Evolutionary conservation across 2,888 invertebrate species (phyloP), one percentile per base, ranked within the genome.

Genomic region (Ormyrus nitidulus): DNA sequence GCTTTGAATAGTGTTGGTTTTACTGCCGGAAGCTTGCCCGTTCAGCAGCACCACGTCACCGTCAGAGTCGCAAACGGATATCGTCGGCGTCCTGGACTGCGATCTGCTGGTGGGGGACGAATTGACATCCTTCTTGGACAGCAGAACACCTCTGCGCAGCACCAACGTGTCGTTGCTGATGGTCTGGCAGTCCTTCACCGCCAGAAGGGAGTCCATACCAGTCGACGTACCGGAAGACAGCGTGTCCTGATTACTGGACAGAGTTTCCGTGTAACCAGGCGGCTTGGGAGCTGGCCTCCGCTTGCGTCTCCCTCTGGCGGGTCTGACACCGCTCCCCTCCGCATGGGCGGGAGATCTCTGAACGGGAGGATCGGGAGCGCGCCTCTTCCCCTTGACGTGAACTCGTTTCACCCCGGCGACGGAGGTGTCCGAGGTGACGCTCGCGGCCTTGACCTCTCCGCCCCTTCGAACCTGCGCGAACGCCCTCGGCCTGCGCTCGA

Each of bases 311-410:
- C 80, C 83, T 56, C 65, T 54, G 4, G 66, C 59, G 19, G 19
- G 19, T 56, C 64, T 65, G 56, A 56, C 46, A 53, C 61, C 8
- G 77, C 78, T 48, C 34, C 9, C 59, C 3, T 44, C 64, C 62
- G 58, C 78, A 59, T 78, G 62, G 54, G 51, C 51, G 13, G 9
- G 51, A 2, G 19, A 69, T 19, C 58, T 64, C 13, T 65, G 68
- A n/a, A 86, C 87, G 0, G 95, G 95, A 6, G 95, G 95, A 83
- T 92, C 93, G 0, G 95, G 95, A 0, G 95, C 95, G 86, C 93
- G 93, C 70, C 95, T 91, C 88, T 96, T 96, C 46, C 95, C 95
- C 83, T 95, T 95, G 0, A 95, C 95, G 91, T 95, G 94, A 46
- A 93, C 92, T 83, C 92, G 92, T 48, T 48, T 71, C 44, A 1